Base-by-base conservation (phyloP, 2,888 invertebrate genomes). In the Spodoptera picta region DNA sequence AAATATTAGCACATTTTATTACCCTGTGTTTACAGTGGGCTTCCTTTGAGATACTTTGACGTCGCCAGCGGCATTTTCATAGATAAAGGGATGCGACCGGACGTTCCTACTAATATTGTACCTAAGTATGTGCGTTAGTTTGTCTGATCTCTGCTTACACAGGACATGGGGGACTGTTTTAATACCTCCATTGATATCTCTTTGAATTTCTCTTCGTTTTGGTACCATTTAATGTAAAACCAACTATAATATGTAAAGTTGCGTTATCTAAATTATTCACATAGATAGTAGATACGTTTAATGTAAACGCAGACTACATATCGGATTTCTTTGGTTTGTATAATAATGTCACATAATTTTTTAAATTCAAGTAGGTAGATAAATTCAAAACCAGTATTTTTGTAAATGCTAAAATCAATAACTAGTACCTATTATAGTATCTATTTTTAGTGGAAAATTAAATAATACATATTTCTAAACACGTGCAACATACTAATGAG, bases 1-100 rank as follows among this genome's bases (percentile, higher is more conserved):
- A 89, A 92, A 92, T 92, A 90, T 92, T 92, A 87, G 89, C 88
- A 85, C 85, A 85, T 87, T 90, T 91, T 91, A 92, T 90, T 87
- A 90, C 82, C 78, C 82, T 54, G 67, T 89, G 91, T 92, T 91
- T 90, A 85, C 80, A 64, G 74, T 72, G 73, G 80, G 84, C 86
- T 87, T 88, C 88, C 92, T 92, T 90, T 90, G 87, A 89, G 80
- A 63, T 70, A 82, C 75, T 85, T 82, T 83, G 79, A 78, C 83
- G 79, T 75, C 76, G 88, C 86, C 86, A 83, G 75, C 86, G 87
- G 83, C 83, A 74, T 73, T 80, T 80, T 73, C 73, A 79, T 79
- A 85, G 86, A 84, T 86, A 87, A 89, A 90, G 84, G 84, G 83
- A 52, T 84, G 64, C 61, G 61, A 71, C 79, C 75, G 77, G 69